Conservation (phyloP, 2,113 vertebrate genomes). For the Theristicus caerulescens region DNA sequence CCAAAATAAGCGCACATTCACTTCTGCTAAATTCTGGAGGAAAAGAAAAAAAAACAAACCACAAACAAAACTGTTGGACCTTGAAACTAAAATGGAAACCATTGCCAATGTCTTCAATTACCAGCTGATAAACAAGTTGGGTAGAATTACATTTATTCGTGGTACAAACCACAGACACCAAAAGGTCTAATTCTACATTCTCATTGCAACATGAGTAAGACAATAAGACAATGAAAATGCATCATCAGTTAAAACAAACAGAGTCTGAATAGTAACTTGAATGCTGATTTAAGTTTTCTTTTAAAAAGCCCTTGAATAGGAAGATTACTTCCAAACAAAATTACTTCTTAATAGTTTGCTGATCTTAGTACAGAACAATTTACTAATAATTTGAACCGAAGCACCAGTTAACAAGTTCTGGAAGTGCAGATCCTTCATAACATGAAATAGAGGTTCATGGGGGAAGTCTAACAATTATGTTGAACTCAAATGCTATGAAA, state of each 20-base stretch:
- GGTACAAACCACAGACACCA: not conserved
- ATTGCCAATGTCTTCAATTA: not conserved
- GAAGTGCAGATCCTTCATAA: not conserved
- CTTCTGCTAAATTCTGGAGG: not conserved
- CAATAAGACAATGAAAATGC: not conserved
- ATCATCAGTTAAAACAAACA: not conserved
- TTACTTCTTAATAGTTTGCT: not conserved
- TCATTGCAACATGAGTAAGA: not conserved
- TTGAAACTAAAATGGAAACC: not conserved
- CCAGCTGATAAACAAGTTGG: not conserved
- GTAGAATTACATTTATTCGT: not conserved
- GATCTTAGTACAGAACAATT: not conserved
- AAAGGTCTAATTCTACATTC: not conserved
- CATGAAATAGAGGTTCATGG: not conserved
- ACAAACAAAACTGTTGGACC: not conserved
- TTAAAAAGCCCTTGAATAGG: not conserved
- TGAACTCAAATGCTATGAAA: not conserved
- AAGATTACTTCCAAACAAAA: not conserved
- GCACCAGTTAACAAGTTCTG: not conserved
- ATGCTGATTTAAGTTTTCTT: not conserved
- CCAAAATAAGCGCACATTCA: not conserved
- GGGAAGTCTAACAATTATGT: not conserved
- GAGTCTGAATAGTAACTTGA: not conserved
- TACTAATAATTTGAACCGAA: not conserved
- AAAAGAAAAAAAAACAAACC: not conserved